Base-by-base conservation (phyloP, 2,888 invertebrate species). In the Ligdia adustata region DNA sequence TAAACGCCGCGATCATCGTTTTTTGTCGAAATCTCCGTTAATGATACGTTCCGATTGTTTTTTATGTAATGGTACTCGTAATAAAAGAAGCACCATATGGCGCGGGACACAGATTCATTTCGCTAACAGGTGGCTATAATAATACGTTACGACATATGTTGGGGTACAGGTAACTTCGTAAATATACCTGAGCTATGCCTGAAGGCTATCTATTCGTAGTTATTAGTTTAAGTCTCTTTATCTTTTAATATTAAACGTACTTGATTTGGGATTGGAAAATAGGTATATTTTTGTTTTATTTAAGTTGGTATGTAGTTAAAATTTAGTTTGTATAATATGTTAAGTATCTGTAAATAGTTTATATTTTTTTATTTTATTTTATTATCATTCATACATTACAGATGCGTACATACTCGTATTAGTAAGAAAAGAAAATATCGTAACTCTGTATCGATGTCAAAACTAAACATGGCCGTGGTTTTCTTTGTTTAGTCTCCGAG, bases 41-140 rank as follows among this genome's bases (percentile, higher is more conserved):
- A 88, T 88, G 79, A 88, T 89, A 87, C 80, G 79, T 81, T 87
- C 69, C 79, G 85, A 86, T 88, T 85, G 79, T 81, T 75, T 81
- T 71, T 55, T 71, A 70, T n/a, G n/a, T n/a, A n/a, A n/a, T 70
- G 71, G 74, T 41, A 70, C 66, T 55, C 66, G 68, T 71, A 72
- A 71, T 69, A 69, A 70, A 72, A 69, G 65, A 69, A 49, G 60
- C 71, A 69, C 80, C 90, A 90, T 89, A 87, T 90, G 89, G 83
- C 61, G 75, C 57, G 63, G 56, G 63, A 64, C 75, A 72, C 68
- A 75, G 82, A 86, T 85, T 87, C 71, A 73, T 64, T 68, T 56
- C 68, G 71, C 66, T 60, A 64, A 75, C 79, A 80, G 76, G 69
- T 82, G 80, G 72, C 41, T 55, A 44, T 58, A 55, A 58, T 58